Conservation (phyloP, 2,113 vertebrate genomes). For the Protobothrops mucrosquamatus region DNA sequence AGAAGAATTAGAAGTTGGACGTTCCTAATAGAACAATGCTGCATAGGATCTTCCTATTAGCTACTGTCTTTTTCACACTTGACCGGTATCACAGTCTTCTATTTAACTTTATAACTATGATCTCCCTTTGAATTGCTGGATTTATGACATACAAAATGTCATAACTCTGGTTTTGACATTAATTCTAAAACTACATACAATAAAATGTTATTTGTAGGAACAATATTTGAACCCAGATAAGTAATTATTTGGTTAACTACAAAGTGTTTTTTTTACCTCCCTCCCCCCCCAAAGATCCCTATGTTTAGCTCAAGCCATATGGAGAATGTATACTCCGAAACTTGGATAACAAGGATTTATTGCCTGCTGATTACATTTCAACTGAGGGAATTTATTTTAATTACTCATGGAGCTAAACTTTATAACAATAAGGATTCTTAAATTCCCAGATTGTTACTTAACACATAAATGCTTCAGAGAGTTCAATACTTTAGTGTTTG, state of each 20-base stretch:
- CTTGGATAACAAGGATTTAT: constrained; percentile 21
- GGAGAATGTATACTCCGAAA: not conserved
- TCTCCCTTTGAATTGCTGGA: not conserved
- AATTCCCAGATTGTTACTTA: not conserved
- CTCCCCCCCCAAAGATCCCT: not conserved
- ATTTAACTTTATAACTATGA: not conserved
- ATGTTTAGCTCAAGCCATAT: constrained; percentile 26
- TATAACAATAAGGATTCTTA: not conserved
- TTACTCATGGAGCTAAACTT: constrained; percentile 19
- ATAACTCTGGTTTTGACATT: not conserved
- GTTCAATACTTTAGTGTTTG: not conserved
- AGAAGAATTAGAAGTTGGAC: not conserved
- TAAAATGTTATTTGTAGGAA: not conserved
- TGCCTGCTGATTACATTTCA: constrained; percentile 15
- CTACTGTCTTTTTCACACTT: not conserved
- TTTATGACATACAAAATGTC: not conserved
- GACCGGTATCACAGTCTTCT: not conserved
- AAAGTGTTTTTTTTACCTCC: not conserved
- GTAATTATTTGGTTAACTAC: constrained; percentile 6
- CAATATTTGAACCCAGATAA: not conserved
- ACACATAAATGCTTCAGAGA: not conserved
- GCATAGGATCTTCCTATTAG: not conserved
- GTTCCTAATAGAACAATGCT: not conserved
- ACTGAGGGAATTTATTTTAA: constrained; percentile 28
- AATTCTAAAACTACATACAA: not conserved